Percentiles rank a stretch among this genome's conserved stretches.
phyloP scores from a whole-genome alignment of 1,140 invertebrate species.

The Lucilia cuprina region DNA sequence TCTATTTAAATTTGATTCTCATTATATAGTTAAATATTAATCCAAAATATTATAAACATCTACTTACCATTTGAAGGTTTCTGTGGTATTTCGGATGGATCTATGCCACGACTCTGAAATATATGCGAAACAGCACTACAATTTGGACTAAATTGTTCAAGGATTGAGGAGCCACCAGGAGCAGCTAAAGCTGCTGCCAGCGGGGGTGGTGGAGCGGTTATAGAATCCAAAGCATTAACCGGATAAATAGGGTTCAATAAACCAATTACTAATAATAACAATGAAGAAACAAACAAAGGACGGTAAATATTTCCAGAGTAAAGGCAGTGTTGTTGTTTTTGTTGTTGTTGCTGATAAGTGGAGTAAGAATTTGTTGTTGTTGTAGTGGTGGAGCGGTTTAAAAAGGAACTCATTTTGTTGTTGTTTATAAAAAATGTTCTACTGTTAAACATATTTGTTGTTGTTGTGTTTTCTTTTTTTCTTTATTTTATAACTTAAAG shows the following conservation, averaged over 20 bases:
- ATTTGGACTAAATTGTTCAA: conserved; percentile 59
- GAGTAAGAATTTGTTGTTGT: neutral
- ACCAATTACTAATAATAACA: conserved; percentile 6
- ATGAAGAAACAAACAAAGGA: conserved; percentile 6
- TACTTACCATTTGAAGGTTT: conserved; percentile 60
- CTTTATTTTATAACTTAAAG: too few relatives aligned
- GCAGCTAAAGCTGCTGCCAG: conserved; percentile 50
- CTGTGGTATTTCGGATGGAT: conserved; percentile 54
- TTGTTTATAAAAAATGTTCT: conserved; percentile 6
- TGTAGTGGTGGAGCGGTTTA: neutral
- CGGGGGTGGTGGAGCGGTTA: conserved; percentile 29
- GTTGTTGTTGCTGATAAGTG: neutral
- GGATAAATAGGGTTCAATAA: neutral
- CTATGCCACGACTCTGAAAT: conserved; percentile 54
- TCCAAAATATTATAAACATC: too few relatives aligned
- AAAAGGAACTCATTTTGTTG: conserved; percentile 29
- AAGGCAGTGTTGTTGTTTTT: conserved; percentile 25
- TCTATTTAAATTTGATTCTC: too few relatives aligned
- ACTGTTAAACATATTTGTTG: conserved; percentile 7
- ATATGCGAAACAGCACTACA: conserved; percentile 56
- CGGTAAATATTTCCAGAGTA: conserved; percentile 27
- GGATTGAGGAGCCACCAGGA: conserved; percentile 49
- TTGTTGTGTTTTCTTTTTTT: too few relatives aligned
- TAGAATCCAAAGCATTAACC: neutral
- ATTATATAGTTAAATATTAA: too few relatives aligned